Percentiles rank a stretch among this genome's conserved stretches.
Conservation (phyloP, 2,113 vertebrate genomes). For the Gymnocephalus cernua region DNA sequence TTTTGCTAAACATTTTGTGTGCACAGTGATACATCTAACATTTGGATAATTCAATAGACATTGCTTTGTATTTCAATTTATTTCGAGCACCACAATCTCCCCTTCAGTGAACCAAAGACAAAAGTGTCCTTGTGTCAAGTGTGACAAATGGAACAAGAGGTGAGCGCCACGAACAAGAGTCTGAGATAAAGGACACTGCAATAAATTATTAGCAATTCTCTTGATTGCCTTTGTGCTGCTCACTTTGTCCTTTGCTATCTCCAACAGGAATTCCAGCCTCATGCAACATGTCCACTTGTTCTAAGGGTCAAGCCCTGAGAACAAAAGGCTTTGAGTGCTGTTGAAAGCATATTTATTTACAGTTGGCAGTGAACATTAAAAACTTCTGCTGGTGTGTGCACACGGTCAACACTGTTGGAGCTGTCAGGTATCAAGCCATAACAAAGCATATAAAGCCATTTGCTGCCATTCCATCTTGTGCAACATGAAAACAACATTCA, state of each 20-base stretch:
- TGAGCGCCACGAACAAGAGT: slow-evolving; percentile 19
- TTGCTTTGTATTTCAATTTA: slow-evolving; percentile 37
- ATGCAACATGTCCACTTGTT: slow-evolving; percentile 34
- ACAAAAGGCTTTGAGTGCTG: slow-evolving; percentile 52
- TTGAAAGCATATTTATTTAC: slow-evolving; percentile 5
- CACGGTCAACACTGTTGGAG: neutral
- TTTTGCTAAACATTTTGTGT: slow-evolving; percentile 14
- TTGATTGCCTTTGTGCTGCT: slow-evolving; percentile 46
- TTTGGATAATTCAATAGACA: slow-evolving; percentile 40
- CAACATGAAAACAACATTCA: neutral
- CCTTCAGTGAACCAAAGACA: slow-evolving; percentile 33
- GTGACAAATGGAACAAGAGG: slow-evolving; percentile 48
- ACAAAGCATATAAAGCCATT: neutral
- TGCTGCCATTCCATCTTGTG: neutral
- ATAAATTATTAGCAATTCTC: slow-evolving; percentile 60
- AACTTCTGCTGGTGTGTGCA: neutral
- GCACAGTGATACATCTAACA: neutral
- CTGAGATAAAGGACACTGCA: slow-evolving; percentile 41
- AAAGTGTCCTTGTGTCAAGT: slow-evolving; percentile 20
- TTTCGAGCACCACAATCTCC: slow-evolving; percentile 20
- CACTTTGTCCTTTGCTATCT: slow-evolving; percentile 41
- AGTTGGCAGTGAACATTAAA: too few species aligned
- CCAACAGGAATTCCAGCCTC: slow-evolving; percentile 32
- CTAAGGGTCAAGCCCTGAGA: slow-evolving; percentile 56
- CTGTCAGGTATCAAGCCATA: slow-evolving; percentile 6